Base-by-base conservation (phyloP, 2,113 vertebrate genomes). In the Caretta caretta region DNA sequence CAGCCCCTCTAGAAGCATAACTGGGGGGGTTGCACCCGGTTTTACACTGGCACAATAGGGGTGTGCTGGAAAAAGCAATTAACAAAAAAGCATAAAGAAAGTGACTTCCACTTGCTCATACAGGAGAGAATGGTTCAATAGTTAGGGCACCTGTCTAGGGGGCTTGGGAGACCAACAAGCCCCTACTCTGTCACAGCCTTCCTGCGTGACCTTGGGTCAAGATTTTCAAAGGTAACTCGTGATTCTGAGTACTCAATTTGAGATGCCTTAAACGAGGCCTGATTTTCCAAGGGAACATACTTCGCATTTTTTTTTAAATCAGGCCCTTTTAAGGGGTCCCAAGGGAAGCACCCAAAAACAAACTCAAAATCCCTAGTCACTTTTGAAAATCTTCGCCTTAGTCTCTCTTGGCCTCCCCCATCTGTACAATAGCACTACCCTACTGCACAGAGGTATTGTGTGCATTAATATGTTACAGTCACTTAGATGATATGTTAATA, bases 321-420 rank as follows among this genome's bases (percentile, higher is more conserved):
- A 9, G 53, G 14, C 12, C 51, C 50, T 22, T 5, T 22, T 24
- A 82, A 42, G 51, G 24, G 14, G 16, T 54, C n/a, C 16, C 51
- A 38, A 42, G 51, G 8, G 51, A 82, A 25, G 80, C 35, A 42
- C 24, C 6, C 22, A 62, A 31, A 31, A 62, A 31, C 25, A 14
- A 14, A 65, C 31, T n/a, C 22, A 6, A 82, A 42, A 42, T 57
- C 14, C 22, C 54, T 14, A 19, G 54, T 42, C 42, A 27, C 54
- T 57, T 46, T 79, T 86, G 49, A 88, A 53, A 89, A 53, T 38
- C 51, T 57, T 56, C 22, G 14, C 53, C 79, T 16, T 13, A 50
- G 38, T 80, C 25, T 76, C 25, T 48, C 9, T 48, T 24, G 0
- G 1, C 11, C 49, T 49, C 31, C 1, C 1, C 12, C 42, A 88